Evolutionary conservation across 2,797 vertebrate species (phyloP).

Genomic region (Tokudaia tokunoshimensis): DNA sequence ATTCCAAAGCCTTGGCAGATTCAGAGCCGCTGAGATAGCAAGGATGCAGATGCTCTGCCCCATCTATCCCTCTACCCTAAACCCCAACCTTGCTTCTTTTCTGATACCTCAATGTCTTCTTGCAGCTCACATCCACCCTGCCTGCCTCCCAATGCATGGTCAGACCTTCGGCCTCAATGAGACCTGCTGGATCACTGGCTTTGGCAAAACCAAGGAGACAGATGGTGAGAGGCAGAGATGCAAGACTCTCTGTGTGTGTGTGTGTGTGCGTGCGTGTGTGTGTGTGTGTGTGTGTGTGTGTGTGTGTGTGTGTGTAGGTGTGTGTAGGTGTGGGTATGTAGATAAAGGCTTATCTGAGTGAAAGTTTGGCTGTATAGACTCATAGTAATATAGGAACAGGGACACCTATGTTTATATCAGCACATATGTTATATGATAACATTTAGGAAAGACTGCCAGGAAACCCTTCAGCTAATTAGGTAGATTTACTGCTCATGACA

Average conservation of each 20-base stretch:
- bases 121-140: slow-evolving; percentile 92
- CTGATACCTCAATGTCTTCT: slow-evolving; percentile 47
- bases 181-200: slow-evolving; percentile 94
- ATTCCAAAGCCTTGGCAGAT: not conserved
- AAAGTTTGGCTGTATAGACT: not conserved
- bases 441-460: not conserved
- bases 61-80: not conserved
- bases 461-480: not conserved
- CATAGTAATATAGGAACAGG: not conserved
- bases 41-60: not conserved
- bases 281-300: not conserved
- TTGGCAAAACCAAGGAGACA: slow-evolving; percentile 90
- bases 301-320: not conserved
- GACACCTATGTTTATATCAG: not conserved
- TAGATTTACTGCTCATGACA: not conserved
- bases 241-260: not conserved
- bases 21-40: not conserved
- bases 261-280: not conserved
- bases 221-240: slow-evolving; percentile 85
- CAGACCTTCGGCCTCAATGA: slow-evolving; percentile 88
- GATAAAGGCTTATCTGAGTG: not conserved
- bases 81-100: not conserved
- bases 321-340: not conserved
- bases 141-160: slow-evolving; percentile 91
- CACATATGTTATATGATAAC: not conserved